Conservation (phyloP, 2,888 invertebrate species). For the Pycnomerus fuliginosus region DNA sequence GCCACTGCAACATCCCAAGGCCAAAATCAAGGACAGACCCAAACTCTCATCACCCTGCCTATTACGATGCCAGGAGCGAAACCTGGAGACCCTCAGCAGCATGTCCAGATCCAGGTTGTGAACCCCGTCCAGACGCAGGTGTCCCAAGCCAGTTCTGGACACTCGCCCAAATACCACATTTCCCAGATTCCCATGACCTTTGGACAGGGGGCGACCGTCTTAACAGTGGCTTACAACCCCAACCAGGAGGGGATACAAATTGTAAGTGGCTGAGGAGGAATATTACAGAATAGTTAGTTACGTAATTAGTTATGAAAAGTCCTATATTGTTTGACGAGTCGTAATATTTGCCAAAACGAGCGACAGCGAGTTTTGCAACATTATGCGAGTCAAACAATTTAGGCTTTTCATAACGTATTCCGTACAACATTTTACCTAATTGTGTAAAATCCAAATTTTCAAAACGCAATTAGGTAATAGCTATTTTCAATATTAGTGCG, state of each 20-base stretch:
- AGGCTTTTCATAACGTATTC: too few relatives aligned
- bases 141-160: slow-evolving; percentile 50
- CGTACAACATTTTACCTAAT: too few relatives aligned
- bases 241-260: slow-evolving; percentile 60
- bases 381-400: too few relatives aligned
- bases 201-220: slow-evolving; percentile 69
- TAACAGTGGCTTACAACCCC: slow-evolving; percentile 73
- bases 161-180: slow-evolving; percentile 73
- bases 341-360: too few relatives aligned
- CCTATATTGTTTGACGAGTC: too few relatives aligned
- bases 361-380: too few relatives aligned
- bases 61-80: slow-evolving; percentile 75
- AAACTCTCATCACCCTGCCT: slow-evolving; percentile 75
- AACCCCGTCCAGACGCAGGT: slow-evolving; percentile 45
- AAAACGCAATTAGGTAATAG: too few relatives aligned
- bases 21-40: slow-evolving; percentile 43
- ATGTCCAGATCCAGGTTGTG: slow-evolving; percentile 71
- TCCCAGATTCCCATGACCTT: slow-evolving; percentile 73
- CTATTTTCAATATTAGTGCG: too few relatives aligned
- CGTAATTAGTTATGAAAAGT: too few relatives aligned
- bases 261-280: slow-evolving; percentile 55
- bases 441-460: too few relatives aligned
- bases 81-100: slow-evolving; percentile 73
- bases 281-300: too few relatives aligned
- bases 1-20: slow-evolving; percentile 40